phyloP scores from a whole-genome alignment of 1,140 invertebrate genomes.

The Palaemon carinicauda region DNA sequence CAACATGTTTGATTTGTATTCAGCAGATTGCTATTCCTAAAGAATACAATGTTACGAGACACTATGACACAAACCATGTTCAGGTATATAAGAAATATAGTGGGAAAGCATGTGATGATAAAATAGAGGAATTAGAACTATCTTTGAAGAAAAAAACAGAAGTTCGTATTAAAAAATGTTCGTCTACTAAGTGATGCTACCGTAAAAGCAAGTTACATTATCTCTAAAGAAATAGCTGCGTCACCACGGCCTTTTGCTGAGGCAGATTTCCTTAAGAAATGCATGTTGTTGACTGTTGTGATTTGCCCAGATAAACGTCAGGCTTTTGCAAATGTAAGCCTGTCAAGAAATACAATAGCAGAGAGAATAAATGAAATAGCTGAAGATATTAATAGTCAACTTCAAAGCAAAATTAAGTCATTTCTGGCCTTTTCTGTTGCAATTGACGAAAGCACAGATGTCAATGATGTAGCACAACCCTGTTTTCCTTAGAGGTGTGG shows the following conservation, averaged over 20 bases:
- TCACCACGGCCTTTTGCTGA: neutral
- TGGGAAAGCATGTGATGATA: neutral
- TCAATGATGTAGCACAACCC: neutral
- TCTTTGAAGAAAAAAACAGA: neutral
- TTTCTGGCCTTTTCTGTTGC: slow-evolving; percentile 27
- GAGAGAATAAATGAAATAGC: neutral
- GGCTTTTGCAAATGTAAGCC: neutral
- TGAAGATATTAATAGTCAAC: too few relatives aligned
- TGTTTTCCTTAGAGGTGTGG: slow-evolving; percentile 20
- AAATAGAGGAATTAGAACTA: neutral
- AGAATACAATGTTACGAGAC: neutral
- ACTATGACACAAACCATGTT: slow-evolving; percentile 6
- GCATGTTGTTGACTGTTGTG: neutral
- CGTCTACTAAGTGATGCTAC: neutral
- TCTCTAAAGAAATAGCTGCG: neutral
- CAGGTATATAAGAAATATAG: too few relatives aligned
- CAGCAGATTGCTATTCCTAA: neutral
- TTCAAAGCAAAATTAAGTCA: slow-evolving; percentile 1
- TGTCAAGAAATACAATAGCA: slow-evolving; percentile 10
- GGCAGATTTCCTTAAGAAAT: neutral
- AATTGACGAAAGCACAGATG: slow-evolving; percentile 9
- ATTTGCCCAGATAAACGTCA: neutral
- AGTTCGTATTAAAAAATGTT: neutral
- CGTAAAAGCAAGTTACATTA: neutral
- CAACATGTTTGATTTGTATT: neutral